Conservation (phyloP, 2,113 vertebrate species). For the Alligator mississippiensis region DNA sequence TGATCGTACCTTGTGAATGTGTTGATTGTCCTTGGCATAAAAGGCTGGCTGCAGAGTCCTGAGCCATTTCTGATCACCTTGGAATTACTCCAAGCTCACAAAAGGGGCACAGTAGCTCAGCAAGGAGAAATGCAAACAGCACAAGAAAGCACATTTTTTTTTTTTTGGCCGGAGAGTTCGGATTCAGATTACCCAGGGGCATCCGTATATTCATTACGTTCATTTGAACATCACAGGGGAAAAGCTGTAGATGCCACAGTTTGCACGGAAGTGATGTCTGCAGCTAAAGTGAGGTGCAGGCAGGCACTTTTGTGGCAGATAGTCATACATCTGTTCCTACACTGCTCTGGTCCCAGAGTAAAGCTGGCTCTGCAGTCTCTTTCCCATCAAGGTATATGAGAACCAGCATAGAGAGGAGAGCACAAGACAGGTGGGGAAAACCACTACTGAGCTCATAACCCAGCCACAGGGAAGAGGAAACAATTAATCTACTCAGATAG, state of each 20-base stretch:
- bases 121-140: background rate
- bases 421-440: background rate
- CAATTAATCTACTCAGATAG: background rate
- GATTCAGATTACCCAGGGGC: background rate
- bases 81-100: background rate
- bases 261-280: background rate
- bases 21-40: rapidly evolving
- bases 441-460: background rate
- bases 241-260: rapidly evolving
- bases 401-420: rapidly evolving
- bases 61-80: background rate
- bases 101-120: background rate
- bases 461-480: rapidly evolving
- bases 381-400: background rate
- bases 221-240: background rate
- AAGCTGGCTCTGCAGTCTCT: background rate
- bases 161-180: rapidly evolving
- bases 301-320: rapidly evolving
- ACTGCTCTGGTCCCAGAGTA: background rate
- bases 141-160: background rate
- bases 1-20: rapidly evolving
- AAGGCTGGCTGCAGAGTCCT: background rate
- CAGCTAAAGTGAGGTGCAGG: background rate
- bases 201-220: background rate
- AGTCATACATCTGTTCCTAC: no score